These are phyloP conservation scores for Ictalurus punctatus DNA, from an alignment of 2,113 vertebrate species.

Conservation along the genomic window DNA sequence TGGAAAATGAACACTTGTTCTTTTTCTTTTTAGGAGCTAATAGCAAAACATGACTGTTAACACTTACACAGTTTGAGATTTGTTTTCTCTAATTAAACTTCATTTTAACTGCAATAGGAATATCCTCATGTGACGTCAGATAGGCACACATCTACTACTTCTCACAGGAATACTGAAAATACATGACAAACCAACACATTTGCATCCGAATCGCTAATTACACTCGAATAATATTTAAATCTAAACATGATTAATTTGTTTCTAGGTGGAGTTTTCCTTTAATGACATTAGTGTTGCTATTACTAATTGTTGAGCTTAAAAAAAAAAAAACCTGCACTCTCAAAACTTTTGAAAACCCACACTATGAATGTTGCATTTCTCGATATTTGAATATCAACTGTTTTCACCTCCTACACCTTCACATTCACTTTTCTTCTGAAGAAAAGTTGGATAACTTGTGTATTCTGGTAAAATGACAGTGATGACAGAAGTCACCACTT, in stretches of 20 bases:
- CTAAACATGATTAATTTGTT: neutral
- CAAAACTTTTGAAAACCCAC: neutral
- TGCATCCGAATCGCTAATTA: neutral
- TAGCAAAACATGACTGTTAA: neutral
- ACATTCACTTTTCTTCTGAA: neutral
- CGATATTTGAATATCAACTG: slow-evolving; percentile 10
- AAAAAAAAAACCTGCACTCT: neutral
- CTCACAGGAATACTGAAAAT: neutral
- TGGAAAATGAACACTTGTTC: neutral
- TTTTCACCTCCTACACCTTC: slow-evolving; percentile 22
- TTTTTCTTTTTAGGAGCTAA: neutral
- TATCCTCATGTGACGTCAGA: neutral
- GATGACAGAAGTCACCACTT: slow-evolving; percentile 43
- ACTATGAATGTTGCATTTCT: neutral
- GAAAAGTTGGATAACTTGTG: slow-evolving; percentile 9
- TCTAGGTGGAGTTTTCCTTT: neutral
- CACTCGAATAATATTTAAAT: neutral
- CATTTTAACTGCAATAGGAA: neutral
- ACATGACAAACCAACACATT: neutral
- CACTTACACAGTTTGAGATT: no score
- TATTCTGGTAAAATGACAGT: slow-evolving; percentile 37
- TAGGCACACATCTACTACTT: neutral
- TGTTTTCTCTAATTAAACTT: neutral
- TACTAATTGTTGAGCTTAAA: neutral
- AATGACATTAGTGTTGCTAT: neutral